Conservation (phyloP, 2,888 invertebrate species). For the Rhagophthalmus giganteus region DNA sequence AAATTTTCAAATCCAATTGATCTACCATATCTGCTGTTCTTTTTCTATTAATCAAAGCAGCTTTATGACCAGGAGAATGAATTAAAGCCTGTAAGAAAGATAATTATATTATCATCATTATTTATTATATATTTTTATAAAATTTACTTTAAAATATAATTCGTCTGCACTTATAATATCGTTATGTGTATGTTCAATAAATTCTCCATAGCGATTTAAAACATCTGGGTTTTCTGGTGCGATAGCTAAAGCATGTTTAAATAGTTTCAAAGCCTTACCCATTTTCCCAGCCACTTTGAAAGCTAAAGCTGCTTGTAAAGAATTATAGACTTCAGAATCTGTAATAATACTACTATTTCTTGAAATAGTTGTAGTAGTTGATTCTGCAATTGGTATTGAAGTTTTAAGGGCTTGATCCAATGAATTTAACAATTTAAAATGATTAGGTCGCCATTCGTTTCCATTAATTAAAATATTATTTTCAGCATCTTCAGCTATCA, state of each 20-base stretch:
- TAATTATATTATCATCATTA: too few relatives aligned
- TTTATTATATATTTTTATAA: too few relatives aligned
- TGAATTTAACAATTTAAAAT: conserved; percentile 44
- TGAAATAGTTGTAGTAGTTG: conserved; percentile 15
- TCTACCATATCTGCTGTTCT: conserved; percentile 88
- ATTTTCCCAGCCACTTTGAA: conserved; percentile 81
- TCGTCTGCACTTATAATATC: conserved; percentile 90
- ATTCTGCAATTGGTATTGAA: conserved; percentile 16
- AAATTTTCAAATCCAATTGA: conserved; percentile 79
- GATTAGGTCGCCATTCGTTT: conserved; percentile 30
- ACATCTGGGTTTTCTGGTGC: conserved; percentile 93
- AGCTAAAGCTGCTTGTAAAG: conserved; percentile 81
- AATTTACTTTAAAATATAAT: conserved; percentile 78
- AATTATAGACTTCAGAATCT: conserved; percentile 78
- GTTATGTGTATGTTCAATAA: conserved; percentile 80
- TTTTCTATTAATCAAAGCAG: conserved; percentile 77
- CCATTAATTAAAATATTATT: conserved; percentile 34
- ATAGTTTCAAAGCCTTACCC: conserved; percentile 82
- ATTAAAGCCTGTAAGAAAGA: conserved; percentile 71
- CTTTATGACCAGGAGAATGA: conserved; percentile 80
- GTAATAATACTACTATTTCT: conserved; percentile 42
- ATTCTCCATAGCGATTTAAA: conserved; percentile 89
- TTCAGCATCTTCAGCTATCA: conserved; percentile 47
- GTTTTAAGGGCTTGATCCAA: conserved; percentile 45
- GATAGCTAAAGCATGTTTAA: conserved; percentile 88